Evolutionary conservation across 35 echinoderm and acorn worm species (phyloP).

Genomic region (Holothuria glaberrima): DNA sequence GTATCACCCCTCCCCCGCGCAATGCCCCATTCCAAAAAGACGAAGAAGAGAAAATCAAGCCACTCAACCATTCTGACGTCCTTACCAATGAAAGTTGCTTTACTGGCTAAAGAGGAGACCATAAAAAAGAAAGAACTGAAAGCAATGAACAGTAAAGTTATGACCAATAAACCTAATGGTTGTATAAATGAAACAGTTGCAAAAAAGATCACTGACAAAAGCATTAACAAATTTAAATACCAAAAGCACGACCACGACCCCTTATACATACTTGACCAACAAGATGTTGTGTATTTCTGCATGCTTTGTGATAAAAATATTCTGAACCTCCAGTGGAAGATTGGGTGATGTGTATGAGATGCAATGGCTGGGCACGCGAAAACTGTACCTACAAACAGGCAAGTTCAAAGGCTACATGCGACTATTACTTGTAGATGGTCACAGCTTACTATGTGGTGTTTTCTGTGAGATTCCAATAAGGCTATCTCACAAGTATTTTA

Average conservation of each 20-base stretch:
- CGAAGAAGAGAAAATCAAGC: background rate
- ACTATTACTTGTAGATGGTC: no score
- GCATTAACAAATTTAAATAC: no score
- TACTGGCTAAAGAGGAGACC: background rate
- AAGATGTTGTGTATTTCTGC: background rate
- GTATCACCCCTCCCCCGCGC: conserved; percentile 18
- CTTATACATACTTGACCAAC: background rate
- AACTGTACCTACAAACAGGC: background rate
- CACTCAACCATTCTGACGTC: conserved; percentile 8
- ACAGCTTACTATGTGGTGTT: no score
- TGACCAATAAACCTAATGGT: no score
- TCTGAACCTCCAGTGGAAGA: background rate
- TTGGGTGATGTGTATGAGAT: background rate
- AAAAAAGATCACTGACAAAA: no score
- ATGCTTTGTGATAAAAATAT: background rate
- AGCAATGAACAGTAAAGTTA: background rate
- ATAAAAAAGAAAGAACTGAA: conserved; percentile 1
- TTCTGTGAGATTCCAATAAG: no score
- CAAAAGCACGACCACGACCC: no score
- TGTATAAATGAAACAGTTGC: no score
- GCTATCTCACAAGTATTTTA: no score
- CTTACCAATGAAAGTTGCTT: background rate
- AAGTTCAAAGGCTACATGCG: background rate
- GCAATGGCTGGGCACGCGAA: background rate
- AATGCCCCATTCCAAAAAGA: background rate